phyloP scores from a whole-genome alignment of 2,113 vertebrate species.

The Cairina moschata region DNA sequence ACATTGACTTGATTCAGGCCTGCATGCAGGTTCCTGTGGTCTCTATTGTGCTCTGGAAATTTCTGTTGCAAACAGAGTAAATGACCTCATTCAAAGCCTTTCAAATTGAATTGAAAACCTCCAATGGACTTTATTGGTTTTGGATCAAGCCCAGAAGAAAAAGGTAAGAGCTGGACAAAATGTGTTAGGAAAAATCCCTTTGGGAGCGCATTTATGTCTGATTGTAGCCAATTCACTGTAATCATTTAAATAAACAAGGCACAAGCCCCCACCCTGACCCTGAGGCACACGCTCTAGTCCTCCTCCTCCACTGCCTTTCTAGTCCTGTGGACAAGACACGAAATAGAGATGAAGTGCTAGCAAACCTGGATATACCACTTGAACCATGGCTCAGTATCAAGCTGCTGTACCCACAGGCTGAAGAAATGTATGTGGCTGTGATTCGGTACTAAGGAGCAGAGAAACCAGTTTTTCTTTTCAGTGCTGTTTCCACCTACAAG shows the following conservation, averaged over 20 bases:
- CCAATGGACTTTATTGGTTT: slow-evolving; percentile 13
- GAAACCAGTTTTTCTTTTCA: not conserved
- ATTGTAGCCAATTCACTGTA: not conserved
- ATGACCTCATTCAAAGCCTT: slow-evolving; percentile 8
- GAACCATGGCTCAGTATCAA: not conserved
- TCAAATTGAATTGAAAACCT: slow-evolving; percentile 3
- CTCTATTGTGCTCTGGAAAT: not conserved
- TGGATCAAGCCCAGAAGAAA: slow-evolving; percentile 41
- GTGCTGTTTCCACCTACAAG: not conserved
- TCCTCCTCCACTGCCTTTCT: not conserved
- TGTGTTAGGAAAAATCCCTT: not conserved
- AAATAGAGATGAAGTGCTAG: not conserved
- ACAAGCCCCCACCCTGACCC: not conserved
- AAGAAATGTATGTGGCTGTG: not conserved
- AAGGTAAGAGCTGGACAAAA: slow-evolving; percentile 20
- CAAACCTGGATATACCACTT: not conserved
- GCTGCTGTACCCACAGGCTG: not conserved
- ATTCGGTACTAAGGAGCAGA: not conserved
- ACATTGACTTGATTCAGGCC: not conserved
- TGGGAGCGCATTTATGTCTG: not conserved
- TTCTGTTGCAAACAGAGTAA: slow-evolving; percentile 10
- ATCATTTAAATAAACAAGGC: not conserved
- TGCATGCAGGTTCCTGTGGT: rapidly evolving
- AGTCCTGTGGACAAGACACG: not conserved
- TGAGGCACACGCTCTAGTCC: not conserved